Evolutionary conservation across 2,888 invertebrate genomes (phyloP).

Genomic region (Epistrophe eligans): DNA sequence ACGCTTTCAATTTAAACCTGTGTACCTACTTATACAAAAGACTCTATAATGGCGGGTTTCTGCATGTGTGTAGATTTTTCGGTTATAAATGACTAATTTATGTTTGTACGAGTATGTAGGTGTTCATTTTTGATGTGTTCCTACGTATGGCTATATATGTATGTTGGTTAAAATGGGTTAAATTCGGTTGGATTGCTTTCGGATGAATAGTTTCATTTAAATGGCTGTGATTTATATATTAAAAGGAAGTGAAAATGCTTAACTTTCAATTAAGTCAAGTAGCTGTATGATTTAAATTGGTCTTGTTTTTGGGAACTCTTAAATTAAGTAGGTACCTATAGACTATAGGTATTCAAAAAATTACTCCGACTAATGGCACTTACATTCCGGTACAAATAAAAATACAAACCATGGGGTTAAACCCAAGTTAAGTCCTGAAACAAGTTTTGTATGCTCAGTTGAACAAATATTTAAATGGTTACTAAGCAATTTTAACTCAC

Average conservation of each 20-base stretch:
- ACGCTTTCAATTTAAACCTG: slow-evolving; percentile 45
- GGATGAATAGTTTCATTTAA: slow-evolving; percentile 16
- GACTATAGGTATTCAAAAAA: too few species aligned
- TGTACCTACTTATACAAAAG: background rate
- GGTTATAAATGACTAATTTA: slow-evolving; percentile 34
- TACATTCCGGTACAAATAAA: too few species aligned
- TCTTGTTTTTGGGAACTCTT: background rate
- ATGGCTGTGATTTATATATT: slow-evolving; percentile 6
- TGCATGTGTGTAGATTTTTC: slow-evolving; percentile 16
- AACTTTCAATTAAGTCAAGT: slow-evolving; percentile 18
- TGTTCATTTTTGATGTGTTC: slow-evolving; percentile 46
- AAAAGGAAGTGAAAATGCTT: background rate
- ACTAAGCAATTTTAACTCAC: too few species aligned
- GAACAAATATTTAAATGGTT: too few species aligned
- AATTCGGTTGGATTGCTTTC: slow-evolving; percentile 44
- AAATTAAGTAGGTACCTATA: too few species aligned
- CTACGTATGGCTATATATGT: background rate
- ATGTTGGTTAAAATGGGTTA: slow-evolving; percentile 39
- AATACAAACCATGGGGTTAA: too few species aligned
- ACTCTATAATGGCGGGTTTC: slow-evolving; percentile 10
- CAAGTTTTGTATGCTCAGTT: too few species aligned
- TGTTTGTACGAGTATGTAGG: background rate
- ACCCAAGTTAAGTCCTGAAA: too few species aligned
- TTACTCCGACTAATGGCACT: too few species aligned
- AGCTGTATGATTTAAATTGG: background rate